Evolutionary conservation across 2,888 invertebrate genomes (phyloP).

Genomic region (Sabatieria punctata): DNA sequence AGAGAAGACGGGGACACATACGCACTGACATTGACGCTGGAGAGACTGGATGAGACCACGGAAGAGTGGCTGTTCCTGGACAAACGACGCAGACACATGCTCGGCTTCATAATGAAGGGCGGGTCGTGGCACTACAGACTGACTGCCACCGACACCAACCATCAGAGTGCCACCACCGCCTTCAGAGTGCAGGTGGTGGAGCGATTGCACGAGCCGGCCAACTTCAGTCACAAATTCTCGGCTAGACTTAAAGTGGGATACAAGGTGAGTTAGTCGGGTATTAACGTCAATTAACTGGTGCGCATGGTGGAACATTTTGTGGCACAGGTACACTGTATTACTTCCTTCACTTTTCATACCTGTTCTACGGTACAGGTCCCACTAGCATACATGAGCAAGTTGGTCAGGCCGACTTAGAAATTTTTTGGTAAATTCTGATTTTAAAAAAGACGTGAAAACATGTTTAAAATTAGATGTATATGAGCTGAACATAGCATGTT

Average conservation of each 20-base stretch:
- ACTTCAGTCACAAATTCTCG: background rate
- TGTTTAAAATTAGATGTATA: too few relatives aligned
- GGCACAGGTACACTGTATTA: too few relatives aligned
- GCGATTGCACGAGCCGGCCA: background rate
- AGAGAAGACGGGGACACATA: background rate
- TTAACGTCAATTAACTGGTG: too few relatives aligned
- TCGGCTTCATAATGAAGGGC: background rate
- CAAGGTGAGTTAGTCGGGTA: background rate
- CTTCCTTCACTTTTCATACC: too few relatives aligned
- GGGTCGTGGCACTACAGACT: background rate
- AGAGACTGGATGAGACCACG: background rate
- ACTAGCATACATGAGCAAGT: too few relatives aligned
- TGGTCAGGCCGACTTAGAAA: too few relatives aligned
- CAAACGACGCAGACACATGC: background rate
- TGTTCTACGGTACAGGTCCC: too few relatives aligned
- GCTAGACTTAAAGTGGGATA: background rate
- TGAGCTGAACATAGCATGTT: too few relatives aligned
- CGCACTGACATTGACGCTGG: background rate
- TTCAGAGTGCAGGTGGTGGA: background rate
- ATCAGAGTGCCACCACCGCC: background rate
- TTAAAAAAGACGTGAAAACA: too few relatives aligned
- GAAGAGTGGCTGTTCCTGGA: background rate
- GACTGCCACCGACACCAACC: background rate
- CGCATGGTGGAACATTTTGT: too few relatives aligned
- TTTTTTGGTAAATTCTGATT: too few relatives aligned